Percentiles rank a stretch among this genome's conserved stretches.
Conservation (phyloP, 2,888 invertebrate species). For the Itoplectis maculator region DNA sequence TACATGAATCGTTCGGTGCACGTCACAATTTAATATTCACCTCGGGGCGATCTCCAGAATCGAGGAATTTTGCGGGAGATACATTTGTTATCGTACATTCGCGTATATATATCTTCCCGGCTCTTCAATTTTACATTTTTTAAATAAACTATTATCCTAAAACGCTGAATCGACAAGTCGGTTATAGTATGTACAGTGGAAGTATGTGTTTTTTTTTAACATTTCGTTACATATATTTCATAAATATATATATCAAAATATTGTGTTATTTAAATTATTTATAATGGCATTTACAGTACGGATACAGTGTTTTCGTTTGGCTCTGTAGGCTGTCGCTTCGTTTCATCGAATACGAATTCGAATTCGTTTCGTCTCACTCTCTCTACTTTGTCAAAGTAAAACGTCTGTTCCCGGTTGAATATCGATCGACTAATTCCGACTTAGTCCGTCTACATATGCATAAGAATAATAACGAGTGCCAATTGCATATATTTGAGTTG, state of each 20-base stretch:
- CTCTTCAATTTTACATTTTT: constrained; percentile 25
- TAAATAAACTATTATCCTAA: constrained; percentile 54
- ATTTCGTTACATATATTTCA: constrained; percentile 57
- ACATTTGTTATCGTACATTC: constrained; percentile 49
- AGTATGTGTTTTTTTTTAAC: constrained; percentile 21
- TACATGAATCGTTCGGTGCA: not conserved
- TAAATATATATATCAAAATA: constrained; percentile 55
- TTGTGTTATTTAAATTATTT: constrained; percentile 53
- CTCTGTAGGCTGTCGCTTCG: constrained; percentile 28
- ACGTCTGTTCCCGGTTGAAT: constrained; percentile 5
- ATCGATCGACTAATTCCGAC: not conserved
- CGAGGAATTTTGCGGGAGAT: constrained; percentile 7
- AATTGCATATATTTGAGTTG: constrained; percentile 16
- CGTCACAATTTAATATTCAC: constrained; percentile 49
- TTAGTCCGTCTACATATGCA: constrained; percentile 7
- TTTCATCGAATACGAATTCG: constrained; percentile 10
- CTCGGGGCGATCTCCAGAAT: constrained; percentile 16
- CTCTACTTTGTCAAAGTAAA: constrained; percentile 29
- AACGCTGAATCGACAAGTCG: constrained; percentile 38
- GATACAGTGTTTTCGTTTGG: constrained; percentile 36
- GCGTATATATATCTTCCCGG: constrained; percentile 22
- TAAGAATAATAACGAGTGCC: constrained; percentile 39
- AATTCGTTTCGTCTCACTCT: not conserved
- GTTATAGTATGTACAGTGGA: constrained; percentile 43
- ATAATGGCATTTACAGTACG: constrained; percentile 60